These are phyloP conservation scores for Pygoscelis antarcticus DNA, from an alignment of 2,113 vertebrate species.

Conservation along the genomic window DNA sequence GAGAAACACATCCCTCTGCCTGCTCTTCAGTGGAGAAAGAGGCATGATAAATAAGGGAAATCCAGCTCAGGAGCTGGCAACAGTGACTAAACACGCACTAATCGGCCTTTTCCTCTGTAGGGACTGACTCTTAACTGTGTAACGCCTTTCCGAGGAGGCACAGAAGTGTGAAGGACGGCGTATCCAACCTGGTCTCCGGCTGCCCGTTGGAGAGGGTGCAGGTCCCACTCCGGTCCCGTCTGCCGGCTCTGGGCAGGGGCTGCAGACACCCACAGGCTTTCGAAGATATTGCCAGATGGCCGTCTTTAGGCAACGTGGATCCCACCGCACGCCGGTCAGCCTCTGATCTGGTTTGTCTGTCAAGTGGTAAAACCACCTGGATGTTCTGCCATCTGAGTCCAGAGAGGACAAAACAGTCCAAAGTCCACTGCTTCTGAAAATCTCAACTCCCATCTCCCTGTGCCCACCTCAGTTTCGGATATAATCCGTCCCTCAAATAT, in stretches of 20 bases:
- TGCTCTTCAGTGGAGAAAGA: not conserved
- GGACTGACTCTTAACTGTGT: not conserved
- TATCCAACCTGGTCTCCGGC: rapidly evolving
- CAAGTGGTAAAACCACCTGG: not conserved
- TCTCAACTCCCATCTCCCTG: not conserved
- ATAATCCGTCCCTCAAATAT: not conserved
- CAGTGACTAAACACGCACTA: not conserved
- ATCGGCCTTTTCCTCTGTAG: not conserved
- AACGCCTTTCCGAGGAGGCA: not conserved
- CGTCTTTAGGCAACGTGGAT: rapidly evolving
- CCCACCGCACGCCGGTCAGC: not conserved
- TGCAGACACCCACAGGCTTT: not conserved
- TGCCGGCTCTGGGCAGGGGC: not conserved
- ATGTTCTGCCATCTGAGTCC: not conserved
- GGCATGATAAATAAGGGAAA: not conserved
- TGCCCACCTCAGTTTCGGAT: not conserved
- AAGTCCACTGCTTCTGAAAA: not conserved
- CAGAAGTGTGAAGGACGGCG: rapidly evolving
- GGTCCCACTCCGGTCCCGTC: not conserved
- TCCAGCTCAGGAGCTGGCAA: not conserved
- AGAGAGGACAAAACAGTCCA: not conserved
- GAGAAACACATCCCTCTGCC: not conserved
- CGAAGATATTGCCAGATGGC: not conserved
- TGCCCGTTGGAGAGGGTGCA: rapidly evolving
- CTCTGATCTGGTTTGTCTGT: not conserved